Conservation (phyloP, 2,113 vertebrate species). For the human (Homo sapiens) region GRCh38 chr5:141861501-141862000, state of each 20-base stretch:
- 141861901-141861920: slow-evolving; percentile 33
- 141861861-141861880: slow-evolving; percentile 75
- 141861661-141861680: background rate
- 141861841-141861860: slow-evolving; percentile 74
- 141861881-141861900: slow-evolving; percentile 52
- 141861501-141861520: background rate
- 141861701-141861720: slow-evolving; percentile 67
- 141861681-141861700: slow-evolving; percentile 60
- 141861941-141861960: background rate
- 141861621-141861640: slow-evolving; percentile 35
- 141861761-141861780: slow-evolving; percentile 52
- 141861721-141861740: slow-evolving; percentile 64
- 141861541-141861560: background rate
- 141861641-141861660: slow-evolving; percentile 5
- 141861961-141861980: background rate
- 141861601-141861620: slow-evolving; percentile 32
- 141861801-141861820: slow-evolving; percentile 15
- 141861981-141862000: background rate
- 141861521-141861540: background rate
- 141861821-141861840: slow-evolving; percentile 63
- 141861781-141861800: slow-evolving; percentile 49
- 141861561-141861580: background rate
- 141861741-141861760: slow-evolving; percentile 70
- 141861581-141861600: background rate
- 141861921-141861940: background rate